Base-by-base conservation (phyloP, 2,797 vertebrate genomes). In the Morelia viridis region DNA sequence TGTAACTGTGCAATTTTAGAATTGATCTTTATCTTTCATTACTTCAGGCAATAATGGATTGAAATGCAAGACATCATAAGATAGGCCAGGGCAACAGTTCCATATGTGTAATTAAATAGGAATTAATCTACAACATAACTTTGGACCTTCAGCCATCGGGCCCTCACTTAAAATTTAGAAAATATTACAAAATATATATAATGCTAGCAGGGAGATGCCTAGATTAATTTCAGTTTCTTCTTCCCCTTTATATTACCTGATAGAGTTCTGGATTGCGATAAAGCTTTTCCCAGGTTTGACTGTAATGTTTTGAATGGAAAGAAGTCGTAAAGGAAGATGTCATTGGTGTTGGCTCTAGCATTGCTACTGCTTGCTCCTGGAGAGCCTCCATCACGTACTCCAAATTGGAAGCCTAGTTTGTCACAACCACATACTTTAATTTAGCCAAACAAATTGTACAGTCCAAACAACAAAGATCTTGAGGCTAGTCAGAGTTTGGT, bases 201-300 rank as follows among this genome's bases (percentile, higher is more conserved):
- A 6, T 87, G 6, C 2, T 11, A 84, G 85, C 0, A 84, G 50
- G 7, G 50, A 53, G 19, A 2, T 62, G n/a, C 5, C 8, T 1
- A 87, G 2, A 87, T 62, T 90, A 85, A 60, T 58, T 35, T 41
- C 86, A 61, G 57, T 17, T 64, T 28, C 9, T 28, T 87, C 17
- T 71, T 90, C 83, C 6, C 31, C 64, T 90, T 93, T 28, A 56
- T 92, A 58, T 46, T 97, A 97, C 98, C 97, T 98, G 95, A 89
- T 95, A 85, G 76, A 96, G 89, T 89, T 95, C 91, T 62, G 92
- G 28, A 26, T 92, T 90, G 53, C 61, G 95, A 91, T 97, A 98
- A 96, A 98, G 94, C 41, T 96, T 96, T 61, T 93, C 96, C 98
- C 97, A 98, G 91, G 98, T 89, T 35, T 96, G 92, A 1, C 95